Evolutionary conservation across 2,888 invertebrate species (phyloP).

Genomic region (Pomacea canaliculata): DNA sequence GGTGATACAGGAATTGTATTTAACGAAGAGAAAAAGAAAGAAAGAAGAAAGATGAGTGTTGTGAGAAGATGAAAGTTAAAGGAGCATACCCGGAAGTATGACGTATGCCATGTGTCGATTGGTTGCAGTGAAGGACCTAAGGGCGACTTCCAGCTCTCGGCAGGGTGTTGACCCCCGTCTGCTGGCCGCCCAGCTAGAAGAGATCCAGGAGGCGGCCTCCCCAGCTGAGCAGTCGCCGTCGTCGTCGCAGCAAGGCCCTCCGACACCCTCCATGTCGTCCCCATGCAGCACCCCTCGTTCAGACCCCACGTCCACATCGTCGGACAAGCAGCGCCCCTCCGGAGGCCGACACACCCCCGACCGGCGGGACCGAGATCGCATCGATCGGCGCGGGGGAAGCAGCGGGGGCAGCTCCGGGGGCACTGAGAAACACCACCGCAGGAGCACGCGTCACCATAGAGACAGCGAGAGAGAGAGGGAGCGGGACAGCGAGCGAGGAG

Average conservation of each 20-base stretch:
- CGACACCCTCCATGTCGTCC: constrained; percentile 63
- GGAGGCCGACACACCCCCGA: constrained; percentile 13
- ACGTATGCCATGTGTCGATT: neutral
- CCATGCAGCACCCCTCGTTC: constrained; percentile 63
- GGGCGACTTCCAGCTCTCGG: constrained; percentile 20
- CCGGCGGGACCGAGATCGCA: constrained; percentile 4
- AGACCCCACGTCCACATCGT: constrained; percentile 58
- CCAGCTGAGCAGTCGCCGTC: constrained; percentile 57
- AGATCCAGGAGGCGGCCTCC: constrained; percentile 59
- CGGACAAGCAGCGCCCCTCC: constrained; percentile 41
- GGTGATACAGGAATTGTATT: no score
- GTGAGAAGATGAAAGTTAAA: no score
- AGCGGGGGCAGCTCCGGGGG: constrained; percentile 14
- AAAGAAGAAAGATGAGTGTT: no score
- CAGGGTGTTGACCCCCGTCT: constrained; percentile 64
- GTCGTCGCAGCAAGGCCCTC: constrained; percentile 64
- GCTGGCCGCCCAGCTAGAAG: constrained; percentile 64
- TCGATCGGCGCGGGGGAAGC: neutral
- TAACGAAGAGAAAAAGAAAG: no score
- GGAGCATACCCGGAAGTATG: no score
- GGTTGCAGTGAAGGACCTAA: constrained; percentile 19
- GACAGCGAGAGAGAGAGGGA: constrained; percentile 9
- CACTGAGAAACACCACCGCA: constrained; percentile 18
- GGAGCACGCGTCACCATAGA: constrained; percentile 20
- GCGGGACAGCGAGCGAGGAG: neutral